phyloP scores from a whole-genome alignment of 1,140 invertebrate species.

The Andricus grossulariae region DNA sequence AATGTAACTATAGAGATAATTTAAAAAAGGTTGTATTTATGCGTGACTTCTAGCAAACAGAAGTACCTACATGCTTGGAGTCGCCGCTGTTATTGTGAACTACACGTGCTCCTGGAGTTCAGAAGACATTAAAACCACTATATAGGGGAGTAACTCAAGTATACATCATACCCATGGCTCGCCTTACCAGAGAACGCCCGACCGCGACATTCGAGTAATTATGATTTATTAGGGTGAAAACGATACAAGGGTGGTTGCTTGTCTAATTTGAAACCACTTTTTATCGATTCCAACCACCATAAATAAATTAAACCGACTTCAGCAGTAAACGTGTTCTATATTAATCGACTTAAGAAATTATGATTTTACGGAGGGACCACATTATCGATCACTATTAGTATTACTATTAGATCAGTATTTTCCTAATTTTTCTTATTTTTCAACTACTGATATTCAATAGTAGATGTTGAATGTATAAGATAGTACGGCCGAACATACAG shows the following conservation, averaged over 20 bases:
- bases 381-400: too few species aligned
- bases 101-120: conserved; percentile 25
- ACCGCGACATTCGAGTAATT: conserved; percentile 14
- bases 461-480: too few species aligned
- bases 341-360: background rate
- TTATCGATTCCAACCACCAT: too few species aligned
- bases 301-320: too few species aligned
- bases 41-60: conserved; percentile 7
- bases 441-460: too few species aligned
- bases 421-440: too few species aligned
- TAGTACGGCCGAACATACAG: too few species aligned
- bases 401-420: too few species aligned
- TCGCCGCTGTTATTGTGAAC: conserved; percentile 14
- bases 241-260: background rate
- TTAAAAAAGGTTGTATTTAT: conserved; percentile 4
- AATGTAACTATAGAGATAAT: conserved; percentile 3
- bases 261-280: too few species aligned
- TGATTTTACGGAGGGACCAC: background rate
- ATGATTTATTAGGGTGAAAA: background rate
- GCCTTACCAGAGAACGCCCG: background rate
- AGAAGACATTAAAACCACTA: conserved; percentile 20
- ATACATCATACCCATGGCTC: conserved; percentile 7
- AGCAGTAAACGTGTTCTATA: too few species aligned
- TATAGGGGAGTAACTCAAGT: conserved; percentile 6
- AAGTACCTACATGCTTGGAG: background rate